Base-by-base conservation (phyloP, 2,888 invertebrate genomes). In the Petrolisthes manimaculis region DNA sequence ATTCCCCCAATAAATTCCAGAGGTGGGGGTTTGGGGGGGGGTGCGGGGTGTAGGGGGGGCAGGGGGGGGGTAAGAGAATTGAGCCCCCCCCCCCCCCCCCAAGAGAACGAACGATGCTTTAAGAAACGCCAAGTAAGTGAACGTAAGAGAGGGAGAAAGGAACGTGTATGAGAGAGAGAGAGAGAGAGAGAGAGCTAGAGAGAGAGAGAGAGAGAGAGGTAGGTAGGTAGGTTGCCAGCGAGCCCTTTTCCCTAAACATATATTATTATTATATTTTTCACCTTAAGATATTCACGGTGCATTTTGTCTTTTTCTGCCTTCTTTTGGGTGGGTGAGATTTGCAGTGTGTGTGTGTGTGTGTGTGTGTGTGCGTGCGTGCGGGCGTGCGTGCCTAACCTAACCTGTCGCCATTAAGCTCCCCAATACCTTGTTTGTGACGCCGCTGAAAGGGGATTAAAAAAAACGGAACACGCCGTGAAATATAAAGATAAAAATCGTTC, bases 401-500 rank as follows among this genome's bases (percentile, higher is more conserved):
- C 81, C 81, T 81, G 81, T 81, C 67, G 37, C 67, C n/a, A 71
- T 81, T 51, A 37, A 37, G 61, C 37, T 81, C 81, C 67, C 67
- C 81, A 81, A 81, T 37, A 67, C 81, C 81, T 81, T 81, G 81
- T 81, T 81, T 81, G 81, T 67, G 67, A 67, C 81, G 81, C 67
- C n/a, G 53, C 24, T 67, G 37, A 67, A 67, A 67, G 14, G 86
- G 86, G 80, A 21, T 37, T 4, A 5, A 75, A 82, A 75, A 71
- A 71, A 71, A n/a, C 14, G 21, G 71, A 71, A n/a, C 71, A n/a
- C 21, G 71, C 4, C 71, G 18, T 71, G 71, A 71, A n/a, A 71
- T 71, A 71, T 71, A 71, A 37, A 71, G 71, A 4, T n/a, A 71
- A 37, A 37, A 71, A 71, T 71, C 71, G n/a, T 71, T 71, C 71